Evolutionary conservation across 2,888 invertebrate species (phyloP), one percentile per base, ranked within the genome.

Genomic region (Megamerina dolium): DNA sequence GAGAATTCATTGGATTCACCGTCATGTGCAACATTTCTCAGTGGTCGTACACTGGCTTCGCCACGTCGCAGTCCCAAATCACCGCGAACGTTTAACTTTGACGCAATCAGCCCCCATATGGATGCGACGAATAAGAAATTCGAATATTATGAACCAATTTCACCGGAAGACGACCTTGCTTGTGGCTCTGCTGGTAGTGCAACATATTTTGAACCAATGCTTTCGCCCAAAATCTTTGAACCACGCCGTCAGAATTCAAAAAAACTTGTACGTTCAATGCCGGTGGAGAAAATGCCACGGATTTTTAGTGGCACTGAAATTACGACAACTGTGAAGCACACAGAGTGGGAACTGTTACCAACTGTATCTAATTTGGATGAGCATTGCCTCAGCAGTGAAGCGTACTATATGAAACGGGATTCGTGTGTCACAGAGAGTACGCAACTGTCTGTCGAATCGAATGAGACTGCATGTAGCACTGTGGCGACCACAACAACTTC

Each of bases 61-160:
- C 52, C 56, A 5, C 56, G 58, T 4, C 60, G 60, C 3, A 80
- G 80, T 48, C 80, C 81, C 0, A 76, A 77, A 53, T 75, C 78
- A 29, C 77, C 79, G 1, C 73, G 78, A 23, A 79, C 78, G 54
- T 80, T 80, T 49, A 75, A 78, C 32, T 80, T 79, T 54, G 77
- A 72, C 52, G 69, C 72, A 4, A 66, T 70, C 14, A 70, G 69
- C 50, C 70, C 70, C 0, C 53, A 54, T n/a, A 36, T 50, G 2
- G 60, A 60, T 31, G 49, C 49, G 1, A 43, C 55, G 1, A 47
- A 51, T 16, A 57, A 61, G 37, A 70, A 70, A 49, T 70, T 71
- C 38, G 70, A 72, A 39, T 70, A 68, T 46, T 70, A 67, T 40
- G 70, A 70, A 21, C 68, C 70, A 6, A 56, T 65, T 18, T 64